Conservation (phyloP, 2,888 invertebrate species). For the Erynnis tages region DNA sequence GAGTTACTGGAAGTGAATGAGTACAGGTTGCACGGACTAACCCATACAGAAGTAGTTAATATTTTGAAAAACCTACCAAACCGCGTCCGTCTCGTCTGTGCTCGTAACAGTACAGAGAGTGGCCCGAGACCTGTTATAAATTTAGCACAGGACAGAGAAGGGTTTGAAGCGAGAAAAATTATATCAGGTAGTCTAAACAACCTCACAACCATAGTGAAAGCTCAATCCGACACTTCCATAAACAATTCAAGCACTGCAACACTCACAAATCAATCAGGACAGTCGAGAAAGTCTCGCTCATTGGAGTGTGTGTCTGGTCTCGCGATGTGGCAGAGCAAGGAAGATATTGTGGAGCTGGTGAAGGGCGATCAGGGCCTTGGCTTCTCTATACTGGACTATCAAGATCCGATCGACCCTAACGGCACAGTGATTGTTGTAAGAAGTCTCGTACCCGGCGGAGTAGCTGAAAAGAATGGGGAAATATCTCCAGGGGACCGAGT, state of each 20-base stretch:
- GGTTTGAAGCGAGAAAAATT: constrained; percentile 90
- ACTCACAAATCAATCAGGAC: constrained; percentile 84
- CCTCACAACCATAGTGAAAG: constrained; percentile 91
- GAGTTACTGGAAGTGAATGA: constrained; percentile 98
- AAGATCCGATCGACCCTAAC: constrained; percentile 97
- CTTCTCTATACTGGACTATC: constrained; percentile 98
- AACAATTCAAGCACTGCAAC: constrained; percentile 93
- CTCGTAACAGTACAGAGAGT: constrained; percentile 85
- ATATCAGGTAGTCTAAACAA: constrained; percentile 94
- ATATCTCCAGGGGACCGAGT: constrained; percentile 97
- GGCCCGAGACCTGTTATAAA: constrained; percentile 87
- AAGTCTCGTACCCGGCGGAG: constrained; percentile 98
- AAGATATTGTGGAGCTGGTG: constrained; percentile 93
- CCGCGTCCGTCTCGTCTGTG: constrained; percentile 95
- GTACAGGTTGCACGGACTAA: constrained; percentile 93
- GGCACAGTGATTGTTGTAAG: constrained; percentile 98
- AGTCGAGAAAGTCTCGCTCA: constrained; percentile 92
- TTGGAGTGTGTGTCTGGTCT: constrained; percentile 96
- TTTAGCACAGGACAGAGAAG: constrained; percentile 89
- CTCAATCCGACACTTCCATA: constrained; percentile 96
- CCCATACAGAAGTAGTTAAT: constrained; percentile 97
- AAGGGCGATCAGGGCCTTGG: constrained; percentile 98
- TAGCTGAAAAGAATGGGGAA: constrained; percentile 97
- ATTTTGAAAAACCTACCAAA: constrained; percentile 96
- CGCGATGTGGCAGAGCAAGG: constrained; percentile 98